Conservation (phyloP, 92 coral and sea anemone species). For the Pocillopora grandis region DNA sequence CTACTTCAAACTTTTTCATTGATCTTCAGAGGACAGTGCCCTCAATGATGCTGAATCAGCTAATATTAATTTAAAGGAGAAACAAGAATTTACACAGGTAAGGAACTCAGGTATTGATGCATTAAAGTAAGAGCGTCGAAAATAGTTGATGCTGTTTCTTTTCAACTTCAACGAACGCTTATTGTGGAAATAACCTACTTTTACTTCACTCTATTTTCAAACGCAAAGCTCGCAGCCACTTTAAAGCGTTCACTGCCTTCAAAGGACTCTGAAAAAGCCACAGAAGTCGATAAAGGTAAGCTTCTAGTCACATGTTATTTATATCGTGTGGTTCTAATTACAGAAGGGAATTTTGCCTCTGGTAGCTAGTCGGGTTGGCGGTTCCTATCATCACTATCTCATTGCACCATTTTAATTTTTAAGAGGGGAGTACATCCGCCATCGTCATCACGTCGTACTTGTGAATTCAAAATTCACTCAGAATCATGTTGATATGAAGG, state of each 20-base stretch:
- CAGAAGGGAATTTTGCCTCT: no score
- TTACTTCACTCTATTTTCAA: neutral
- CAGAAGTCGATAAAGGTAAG: constrained; percentile 58
- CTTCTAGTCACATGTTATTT: no score
- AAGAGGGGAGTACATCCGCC: no score
- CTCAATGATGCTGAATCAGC: constrained; percentile 49
- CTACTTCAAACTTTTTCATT: neutral
- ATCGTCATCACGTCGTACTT: no score
- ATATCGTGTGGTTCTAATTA: no score
- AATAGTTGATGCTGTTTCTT: no score
- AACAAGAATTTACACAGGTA: constrained; percentile 55
- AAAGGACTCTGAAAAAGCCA: constrained; percentile 25
- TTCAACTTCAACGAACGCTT: no score
- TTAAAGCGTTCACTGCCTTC: constrained; percentile 46
- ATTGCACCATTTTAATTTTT: no score
- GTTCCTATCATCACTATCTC: no score
- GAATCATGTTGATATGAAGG: no score
- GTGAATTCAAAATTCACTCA: no score
- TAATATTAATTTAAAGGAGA: constrained; percentile 39
- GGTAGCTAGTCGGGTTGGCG: neutral
- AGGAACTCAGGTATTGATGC: neutral
- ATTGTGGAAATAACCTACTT: neutral
- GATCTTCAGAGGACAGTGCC: constrained; percentile 27
- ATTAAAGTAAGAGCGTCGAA: no score
- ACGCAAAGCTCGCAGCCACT: constrained; percentile 53